Evolutionary conservation across 1,140 invertebrate species (phyloP).

Genomic region (Pseudobourletiella spinata): DNA sequence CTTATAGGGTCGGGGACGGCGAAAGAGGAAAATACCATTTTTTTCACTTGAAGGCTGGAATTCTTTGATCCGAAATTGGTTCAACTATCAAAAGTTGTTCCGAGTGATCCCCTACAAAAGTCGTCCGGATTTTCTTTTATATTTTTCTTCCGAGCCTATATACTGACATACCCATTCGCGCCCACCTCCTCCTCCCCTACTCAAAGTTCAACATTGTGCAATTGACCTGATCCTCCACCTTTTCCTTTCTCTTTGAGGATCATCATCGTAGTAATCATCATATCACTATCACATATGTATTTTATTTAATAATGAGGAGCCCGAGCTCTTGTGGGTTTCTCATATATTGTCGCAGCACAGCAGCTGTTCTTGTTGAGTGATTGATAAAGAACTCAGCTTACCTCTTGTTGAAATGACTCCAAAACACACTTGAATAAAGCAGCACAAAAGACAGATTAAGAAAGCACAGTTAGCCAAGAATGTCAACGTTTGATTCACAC

Average conservation of each 20-base stretch:
- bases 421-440: constrained; percentile 71
- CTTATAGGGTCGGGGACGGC: no score
- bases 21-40: no score
- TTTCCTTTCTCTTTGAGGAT: no score
- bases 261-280: no score
- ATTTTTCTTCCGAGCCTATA: no score
- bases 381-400: constrained; percentile 50
- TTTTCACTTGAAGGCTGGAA: neutral
- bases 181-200: no score
- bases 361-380: neutral
- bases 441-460: constrained; percentile 46
- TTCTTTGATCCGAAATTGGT: neutral
- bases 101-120: no score
- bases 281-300: neutral
- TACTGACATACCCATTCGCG: no score
- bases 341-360: no score
- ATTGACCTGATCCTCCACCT: no score
- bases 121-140: no score
- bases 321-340: neutral
- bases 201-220: no score
- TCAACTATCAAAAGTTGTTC: constrained; percentile 4
- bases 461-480: constrained; percentile 46
- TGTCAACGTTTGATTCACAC: constrained; percentile 12
- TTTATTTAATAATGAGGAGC: neutral
- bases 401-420: constrained; percentile 96